phyloP scores from a whole-genome alignment of 1,140 invertebrate genomes.

The Andrena cerasifolii region DNA sequence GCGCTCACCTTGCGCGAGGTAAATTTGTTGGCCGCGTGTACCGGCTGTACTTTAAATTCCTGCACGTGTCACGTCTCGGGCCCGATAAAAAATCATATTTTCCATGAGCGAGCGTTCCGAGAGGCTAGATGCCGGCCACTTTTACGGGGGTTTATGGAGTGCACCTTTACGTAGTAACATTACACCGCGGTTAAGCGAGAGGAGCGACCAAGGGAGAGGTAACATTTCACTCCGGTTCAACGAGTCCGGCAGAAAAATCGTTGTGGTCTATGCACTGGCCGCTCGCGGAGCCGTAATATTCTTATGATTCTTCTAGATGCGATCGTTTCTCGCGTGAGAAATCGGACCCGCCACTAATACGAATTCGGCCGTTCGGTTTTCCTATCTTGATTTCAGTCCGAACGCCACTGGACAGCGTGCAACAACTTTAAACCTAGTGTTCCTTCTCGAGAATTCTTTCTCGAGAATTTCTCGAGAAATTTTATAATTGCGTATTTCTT shows the following conservation, averaged over 20 bases:
- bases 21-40: not conserved
- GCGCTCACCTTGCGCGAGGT: not conserved
- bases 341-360: conserved; percentile 39
- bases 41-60: conserved; percentile 31
- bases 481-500: too few relatives aligned
- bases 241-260: conserved; percentile 64
- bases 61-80: conserved; percentile 18
- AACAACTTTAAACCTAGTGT: not conserved
- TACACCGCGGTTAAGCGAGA: conserved; percentile 60
- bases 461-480: too few relatives aligned
- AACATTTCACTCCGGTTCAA: conserved; percentile 67
- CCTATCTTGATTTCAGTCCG: conserved; percentile 13
- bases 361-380: conserved; percentile 28
- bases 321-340: conserved; percentile 47
- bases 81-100: conserved; percentile 23
- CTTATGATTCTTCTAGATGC: conserved; percentile 52
- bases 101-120: conserved; percentile 21
- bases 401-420: not conserved
- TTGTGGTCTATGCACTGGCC: conserved; percentile 61
- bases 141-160: conserved; percentile 53
- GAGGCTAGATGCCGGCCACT: conserved; percentile 40
- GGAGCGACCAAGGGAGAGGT: conserved; percentile 47
- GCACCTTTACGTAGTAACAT: conserved; percentile 54
- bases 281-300: conserved; percentile 42
- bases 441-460: too few relatives aligned